phyloP scores from a whole-genome alignment of 2,113 vertebrate species.

The Pluvialis apricaria region DNA sequence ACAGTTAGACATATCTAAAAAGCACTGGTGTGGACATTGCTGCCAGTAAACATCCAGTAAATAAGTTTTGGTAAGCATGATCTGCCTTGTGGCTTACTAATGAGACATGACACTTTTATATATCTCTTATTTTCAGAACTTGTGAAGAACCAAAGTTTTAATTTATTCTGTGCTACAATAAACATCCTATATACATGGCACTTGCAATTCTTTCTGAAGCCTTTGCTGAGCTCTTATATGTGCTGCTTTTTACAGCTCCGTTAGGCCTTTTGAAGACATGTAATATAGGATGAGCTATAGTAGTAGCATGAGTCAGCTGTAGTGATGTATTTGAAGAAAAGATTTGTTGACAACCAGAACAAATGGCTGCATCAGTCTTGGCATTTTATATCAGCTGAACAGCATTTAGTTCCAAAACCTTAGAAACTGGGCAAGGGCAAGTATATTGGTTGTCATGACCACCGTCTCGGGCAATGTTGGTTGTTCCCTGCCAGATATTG shows the following conservation, averaged over 20 bases:
- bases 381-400: conserved; percentile 37
- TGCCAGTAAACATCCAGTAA: not conserved
- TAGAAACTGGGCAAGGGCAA: conserved; percentile 10
- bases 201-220: not conserved
- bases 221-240: not conserved
- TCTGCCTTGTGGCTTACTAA: not conserved
- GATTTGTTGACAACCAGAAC: conserved; percentile 33
- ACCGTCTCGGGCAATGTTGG: not conserved
- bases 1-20: not conserved
- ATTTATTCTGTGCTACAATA: not conserved
- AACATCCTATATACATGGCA: not conserved
- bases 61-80: not conserved
- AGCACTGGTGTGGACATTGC: not conserved
- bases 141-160: not conserved
- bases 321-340: conserved; percentile 46
- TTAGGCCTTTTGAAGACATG: not conserved
- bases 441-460: conserved; percentile 32
- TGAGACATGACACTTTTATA: not conserved
- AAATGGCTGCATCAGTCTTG: conserved; percentile 32
- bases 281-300: not conserved
- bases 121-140: not conserved
- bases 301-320: conserved; percentile 12
- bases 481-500: not conserved
- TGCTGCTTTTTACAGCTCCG: not conserved
- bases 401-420: conserved; percentile 13